phyloP scores from a whole-genome alignment of 2,113 vertebrate genomes.

The Pterocles burchelli region DNA sequence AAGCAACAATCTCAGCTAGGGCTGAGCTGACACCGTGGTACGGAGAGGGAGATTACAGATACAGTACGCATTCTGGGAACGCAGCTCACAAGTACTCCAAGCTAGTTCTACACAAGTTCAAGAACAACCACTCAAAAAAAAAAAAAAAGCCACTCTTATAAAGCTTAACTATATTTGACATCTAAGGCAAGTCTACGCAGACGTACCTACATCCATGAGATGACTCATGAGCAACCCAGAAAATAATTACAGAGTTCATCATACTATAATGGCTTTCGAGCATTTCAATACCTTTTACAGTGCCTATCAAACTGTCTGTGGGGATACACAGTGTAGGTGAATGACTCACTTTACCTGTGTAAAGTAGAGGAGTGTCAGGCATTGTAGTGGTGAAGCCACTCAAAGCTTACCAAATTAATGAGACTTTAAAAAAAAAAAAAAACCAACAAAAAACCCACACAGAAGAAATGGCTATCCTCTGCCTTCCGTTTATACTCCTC shows the following conservation, averaged over 20 bases:
- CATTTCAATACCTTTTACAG: neutral
- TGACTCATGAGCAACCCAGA: neutral
- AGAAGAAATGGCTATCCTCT: neutral
- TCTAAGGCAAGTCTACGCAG: rapidly evolving
- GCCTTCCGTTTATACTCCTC: neutral
- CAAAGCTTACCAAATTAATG: neutral
- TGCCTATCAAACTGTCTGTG: neutral
- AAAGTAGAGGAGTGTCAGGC: neutral
- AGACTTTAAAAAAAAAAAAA: neutral
- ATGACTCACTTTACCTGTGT: neutral
- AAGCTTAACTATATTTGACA: neutral
- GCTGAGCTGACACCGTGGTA: rapidly evolving
- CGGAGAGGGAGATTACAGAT: neutral
- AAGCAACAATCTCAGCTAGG: neutral
- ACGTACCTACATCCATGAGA: neutral
- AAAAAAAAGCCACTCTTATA: neutral
- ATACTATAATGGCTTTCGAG: neutral
- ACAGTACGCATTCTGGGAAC: rapidly evolving
- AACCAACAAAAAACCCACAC: neutral
- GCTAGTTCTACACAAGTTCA: neutral
- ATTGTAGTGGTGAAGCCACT: neutral
- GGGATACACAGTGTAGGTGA: neutral
- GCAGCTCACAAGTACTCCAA: neutral
- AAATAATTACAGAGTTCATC: neutral
- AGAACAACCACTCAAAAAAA: neutral